Base-by-base conservation (phyloP, 2,797 vertebrate species). In the Chrosomus eos region DNA sequence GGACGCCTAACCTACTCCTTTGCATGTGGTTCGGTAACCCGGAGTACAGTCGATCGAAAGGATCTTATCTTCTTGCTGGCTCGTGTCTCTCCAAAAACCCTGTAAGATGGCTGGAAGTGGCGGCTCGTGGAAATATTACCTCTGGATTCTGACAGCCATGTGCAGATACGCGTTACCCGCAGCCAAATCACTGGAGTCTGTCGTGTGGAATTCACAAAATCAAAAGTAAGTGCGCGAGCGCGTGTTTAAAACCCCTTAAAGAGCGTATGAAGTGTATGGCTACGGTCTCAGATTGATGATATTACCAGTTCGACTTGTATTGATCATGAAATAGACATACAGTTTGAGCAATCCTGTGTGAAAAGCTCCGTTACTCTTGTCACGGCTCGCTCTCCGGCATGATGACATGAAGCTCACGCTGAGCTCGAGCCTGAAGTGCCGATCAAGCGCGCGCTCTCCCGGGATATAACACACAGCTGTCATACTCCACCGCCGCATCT, bases 141-240 rank as follows among this genome's bases (percentile, higher is more conserved):
- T 91, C 75, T 91, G 91, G 90, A 84, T 91, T 90, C 80, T 92
- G 80, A 90, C 89, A 67, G 83, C 89, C 60, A 85, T 91, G 80
- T 88, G 90, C 86, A 88, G 90, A 87, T 90, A 80, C 68, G 85
- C 88, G 81, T 83, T 90, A 76, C 90, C 90, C 19, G 83, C 85
- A 45, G 90, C 92, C 48, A 92, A 92, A 90, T 88, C 89, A 60
- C 85, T 92, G 87, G 91, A 92, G 76, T 85, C 89, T 28, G 91
- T 92, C 43, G 77, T 89, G 70, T 92, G 92, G 92, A 91, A 86
- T 84, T 91, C 91, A 2, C 88, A 89, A n/a, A 92, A 92, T 83
- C 28, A 70, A 40, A 92, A 90, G 92, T 92, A 90, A 92, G 91
- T 83, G 82, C 67, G 73, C 11, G 72, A 71, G 26, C 58, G 18